Percentiles rank a stretch among this genome's conserved stretches.
phyloP scores from a whole-genome alignment of 2,797 vertebrate genomes.

The Ctenosaura bakeri region DNA sequence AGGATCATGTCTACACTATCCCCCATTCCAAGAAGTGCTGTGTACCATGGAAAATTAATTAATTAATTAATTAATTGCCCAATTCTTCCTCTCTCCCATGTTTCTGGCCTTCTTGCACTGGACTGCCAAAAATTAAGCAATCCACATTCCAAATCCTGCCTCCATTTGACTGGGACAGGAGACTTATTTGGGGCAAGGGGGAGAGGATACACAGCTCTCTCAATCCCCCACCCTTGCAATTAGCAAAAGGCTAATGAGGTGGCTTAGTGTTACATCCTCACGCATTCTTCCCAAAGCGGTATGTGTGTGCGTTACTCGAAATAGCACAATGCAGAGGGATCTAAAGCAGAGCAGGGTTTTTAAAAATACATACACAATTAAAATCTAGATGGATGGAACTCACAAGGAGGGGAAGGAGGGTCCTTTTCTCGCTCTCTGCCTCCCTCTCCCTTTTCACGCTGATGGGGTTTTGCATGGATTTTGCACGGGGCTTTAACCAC shows the following conservation, averaged over 20 bases:
- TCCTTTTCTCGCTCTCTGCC: too few relatives aligned
- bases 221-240: slow-evolving; percentile 65
- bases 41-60: slow-evolving; percentile 21
- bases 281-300: background rate
- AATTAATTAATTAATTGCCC: slow-evolving; percentile 47
- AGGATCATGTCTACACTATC: slow-evolving; percentile 20
- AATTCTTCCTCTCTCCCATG: slow-evolving; percentile 56
- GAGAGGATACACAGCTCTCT: slow-evolving; percentile 26
- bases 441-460: slow-evolving; percentile 52
- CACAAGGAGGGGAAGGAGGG: slow-evolving; percentile 24
- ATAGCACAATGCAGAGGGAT: slow-evolving; percentile 55
- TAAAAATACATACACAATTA: rapidly evolving
- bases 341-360: slow-evolving; percentile 38
- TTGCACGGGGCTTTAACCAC: slow-evolving; percentile 63
- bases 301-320: slow-evolving; percentile 48
- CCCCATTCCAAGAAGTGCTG: slow-evolving; percentile 14
- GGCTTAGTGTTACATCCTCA: slow-evolving; percentile 48
- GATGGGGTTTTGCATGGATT: slow-evolving; percentile 69
- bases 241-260: slow-evolving; percentile 74
- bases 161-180: slow-evolving; percentile 65
- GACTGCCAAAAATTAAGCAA: slow-evolving; percentile 68
- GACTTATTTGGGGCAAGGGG: slow-evolving; percentile 63
- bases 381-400: slow-evolving; percentile 17
- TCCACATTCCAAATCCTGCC: slow-evolving; percentile 20
- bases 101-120: slow-evolving; percentile 65